Evolutionary conservation across 1,140 invertebrate genomes (phyloP), one percentile per base, ranked within the genome.

Genomic region (Anoplolepis gracilipes): DNA sequence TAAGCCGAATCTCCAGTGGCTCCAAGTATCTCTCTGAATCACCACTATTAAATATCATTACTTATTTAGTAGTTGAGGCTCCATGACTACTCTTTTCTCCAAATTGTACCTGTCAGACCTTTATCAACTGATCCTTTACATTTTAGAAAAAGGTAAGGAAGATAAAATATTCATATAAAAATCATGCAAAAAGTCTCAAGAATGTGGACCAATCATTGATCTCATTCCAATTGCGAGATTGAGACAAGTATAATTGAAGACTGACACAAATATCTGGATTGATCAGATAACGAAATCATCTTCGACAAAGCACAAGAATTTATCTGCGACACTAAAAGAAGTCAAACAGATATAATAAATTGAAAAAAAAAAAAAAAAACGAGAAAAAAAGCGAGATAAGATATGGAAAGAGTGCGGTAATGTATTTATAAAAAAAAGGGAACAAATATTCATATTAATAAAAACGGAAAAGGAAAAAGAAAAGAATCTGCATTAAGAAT

Each of bases 241-340:
- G 16, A 49, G 46, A 5, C 11, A 11, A 49, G 16, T 19, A 49
- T 49, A 49, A 19, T 46, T 16, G 16, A 49, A 49, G 4, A 49
- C 46, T 49, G 46, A 19, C 4, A 49, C 16, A 1, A 49, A 19
- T 49, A 49, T 49, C 46, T 19, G 46, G 5, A 49, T 49, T 73
- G 59, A 57, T 73, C 30, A 59, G 36, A 73, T 73, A 57, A 73
- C 36, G 53, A 39, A 57, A 39, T 33, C 36, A 7, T 22, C 6
- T 73, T 73, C 30, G 25, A 73, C 36, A 39, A 73, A 39, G 53
- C 57, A 57, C 55, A 73, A 73, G 53, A 39, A 57, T 59, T 22
- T 22, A 7, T 22, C n/a, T 57, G 57, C n/a, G 36, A 73, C 70
- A 59, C 36, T 13, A 73, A 73, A 30, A 2, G 7, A 13, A 13